Evolutionary conservation across 2,888 invertebrate genomes (phyloP), one percentile per base, ranked within the genome.

Genomic region (Allacma fusca): DNA sequence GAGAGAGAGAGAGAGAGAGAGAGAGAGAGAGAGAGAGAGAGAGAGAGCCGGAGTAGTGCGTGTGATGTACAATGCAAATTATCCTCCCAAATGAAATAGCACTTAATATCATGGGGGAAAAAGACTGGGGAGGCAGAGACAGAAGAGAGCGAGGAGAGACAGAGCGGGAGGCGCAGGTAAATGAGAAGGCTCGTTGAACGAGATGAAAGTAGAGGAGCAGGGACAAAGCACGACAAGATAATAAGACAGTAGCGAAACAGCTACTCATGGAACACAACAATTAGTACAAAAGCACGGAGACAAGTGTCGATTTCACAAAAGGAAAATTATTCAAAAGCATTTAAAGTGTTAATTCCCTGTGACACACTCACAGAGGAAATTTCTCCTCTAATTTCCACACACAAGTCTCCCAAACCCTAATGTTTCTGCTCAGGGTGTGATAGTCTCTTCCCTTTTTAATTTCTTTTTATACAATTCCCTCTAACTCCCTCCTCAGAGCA

Each of bases 301-400:
- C 50, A 50, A 50, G 50, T 50, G 50, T 50, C 50, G 50, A 50
- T 50, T 13, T 5, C n/a, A 50, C 50, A 50, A 50, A 50, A 50
- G 50, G 50, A 19, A 50, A 50, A 50, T 50, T 50, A 16, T n/a
- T 50, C n/a, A 50, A 5, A 16, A 50, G 50, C 16, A 50, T 50
- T 50, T 50, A 50, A 50, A 50, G 50, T 50, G 50, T 50, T 50
- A 50, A 50, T 50, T 50, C 50, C 19, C 50, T 19, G 19, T 50
- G 50, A 19, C 50, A 50, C 7, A 12, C 19, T 50, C 19, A 16
- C 2, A 5, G n/a, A 50, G 50, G 16, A 50, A 50, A 2, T 50
- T 34, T 34, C 9, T 34, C 5, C 9, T 34, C 5, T 34, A 34
- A 9, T 34, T 34, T 4, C 34, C 4, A 9, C 9, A 34, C 34